phyloP scores from a whole-genome alignment of 2,888 invertebrate species.

The Spilosoma lubricipeda region DNA sequence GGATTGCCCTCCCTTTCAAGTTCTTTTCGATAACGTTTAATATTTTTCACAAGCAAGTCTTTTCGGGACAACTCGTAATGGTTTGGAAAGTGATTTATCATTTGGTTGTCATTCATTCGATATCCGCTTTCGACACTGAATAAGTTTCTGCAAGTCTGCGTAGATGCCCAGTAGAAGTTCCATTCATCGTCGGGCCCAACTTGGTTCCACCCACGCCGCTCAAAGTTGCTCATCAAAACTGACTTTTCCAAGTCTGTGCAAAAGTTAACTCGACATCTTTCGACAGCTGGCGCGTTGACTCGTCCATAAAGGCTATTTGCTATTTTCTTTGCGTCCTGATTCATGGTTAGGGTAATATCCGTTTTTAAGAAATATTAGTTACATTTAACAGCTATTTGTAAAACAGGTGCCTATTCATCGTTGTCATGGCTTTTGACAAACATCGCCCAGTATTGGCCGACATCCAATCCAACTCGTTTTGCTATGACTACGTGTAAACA shows the following conservation, averaged over 20 bases:
- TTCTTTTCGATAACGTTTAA: conserved; percentile 96
- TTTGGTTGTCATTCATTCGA: conserved; percentile 96
- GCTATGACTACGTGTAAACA: conserved; percentile 79
- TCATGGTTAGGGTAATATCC: conserved; percentile 40
- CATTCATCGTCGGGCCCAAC: conserved; percentile 96
- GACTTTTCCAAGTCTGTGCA: conserved; percentile 97
- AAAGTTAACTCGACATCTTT: conserved; percentile 68
- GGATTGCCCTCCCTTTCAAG: conserved; percentile 95
- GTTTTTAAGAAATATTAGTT: conserved; percentile 49
- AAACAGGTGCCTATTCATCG: conserved; percentile 60
- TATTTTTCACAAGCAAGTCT: conserved; percentile 97
- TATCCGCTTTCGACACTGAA: conserved; percentile 98
- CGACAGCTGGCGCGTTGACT: conserved; percentile 48
- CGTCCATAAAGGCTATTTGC: conserved; percentile 52
- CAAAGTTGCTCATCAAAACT: conserved; percentile 96
- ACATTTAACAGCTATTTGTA: conserved; percentile 65
- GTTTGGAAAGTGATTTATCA: conserved; percentile 98
- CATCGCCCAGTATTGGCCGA: conserved; percentile 64
- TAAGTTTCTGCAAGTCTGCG: conserved; percentile 94
- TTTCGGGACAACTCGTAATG: conserved; percentile 98
- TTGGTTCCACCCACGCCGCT: conserved; percentile 95
- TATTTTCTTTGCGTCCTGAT: conserved; percentile 57
- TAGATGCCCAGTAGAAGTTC: conserved; percentile 98
- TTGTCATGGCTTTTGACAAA: conserved; percentile 71
- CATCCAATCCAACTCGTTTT: conserved; percentile 66